Conservation (phyloP, 2,888 invertebrate species). For the Eurytoma californica region DNA sequence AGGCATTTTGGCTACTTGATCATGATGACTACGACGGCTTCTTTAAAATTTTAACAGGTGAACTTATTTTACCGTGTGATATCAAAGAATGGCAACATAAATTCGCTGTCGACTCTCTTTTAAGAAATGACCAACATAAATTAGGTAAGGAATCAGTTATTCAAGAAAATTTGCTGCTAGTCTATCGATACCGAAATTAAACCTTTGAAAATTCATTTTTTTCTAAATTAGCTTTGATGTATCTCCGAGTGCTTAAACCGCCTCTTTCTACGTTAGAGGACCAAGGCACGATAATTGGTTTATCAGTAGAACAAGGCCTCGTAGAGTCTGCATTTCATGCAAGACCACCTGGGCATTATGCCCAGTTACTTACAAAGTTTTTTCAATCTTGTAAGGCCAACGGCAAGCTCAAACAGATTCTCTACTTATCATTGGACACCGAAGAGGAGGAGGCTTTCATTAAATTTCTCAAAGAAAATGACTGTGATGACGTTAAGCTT, state of each 20-base stretch:
- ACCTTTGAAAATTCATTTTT: not conserved
- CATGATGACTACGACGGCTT: conserved; percentile 86
- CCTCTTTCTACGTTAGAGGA: conserved; percentile 77
- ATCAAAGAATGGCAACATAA: conserved; percentile 85
- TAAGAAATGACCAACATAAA: conserved; percentile 82
- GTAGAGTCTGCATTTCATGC: conserved; percentile 71
- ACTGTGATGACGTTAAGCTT: conserved; percentile 81
- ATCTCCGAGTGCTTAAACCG: conserved; percentile 80
- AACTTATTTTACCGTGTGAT: conserved; percentile 71
- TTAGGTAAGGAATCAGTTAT: conserved; percentile 67
- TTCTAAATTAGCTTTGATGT: conserved; percentile 78
- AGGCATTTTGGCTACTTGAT: conserved; percentile 93
- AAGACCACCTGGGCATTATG: conserved; percentile 68
- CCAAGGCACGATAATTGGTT: conserved; percentile 70
- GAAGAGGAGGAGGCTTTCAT: conserved; percentile 83
- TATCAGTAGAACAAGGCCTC: conserved; percentile 69
- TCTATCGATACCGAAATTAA: not conserved
- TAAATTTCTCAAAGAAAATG: conserved; percentile 80
- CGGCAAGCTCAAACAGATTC: conserved; percentile 73
- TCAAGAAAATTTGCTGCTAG: not conserved
- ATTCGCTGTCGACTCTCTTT: conserved; percentile 80
- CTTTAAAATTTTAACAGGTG: conserved; percentile 69
- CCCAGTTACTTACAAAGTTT: conserved; percentile 66
- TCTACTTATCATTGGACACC: conserved; percentile 80
- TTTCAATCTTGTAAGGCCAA: conserved; percentile 68